A percentile compares a stretch with the other conserved stretches of the same genome.
These are phyloP conservation scores for Dioctria rufipes DNA, from an alignment of 2,888 invertebrate species.

Conservation along the genomic window DNA sequence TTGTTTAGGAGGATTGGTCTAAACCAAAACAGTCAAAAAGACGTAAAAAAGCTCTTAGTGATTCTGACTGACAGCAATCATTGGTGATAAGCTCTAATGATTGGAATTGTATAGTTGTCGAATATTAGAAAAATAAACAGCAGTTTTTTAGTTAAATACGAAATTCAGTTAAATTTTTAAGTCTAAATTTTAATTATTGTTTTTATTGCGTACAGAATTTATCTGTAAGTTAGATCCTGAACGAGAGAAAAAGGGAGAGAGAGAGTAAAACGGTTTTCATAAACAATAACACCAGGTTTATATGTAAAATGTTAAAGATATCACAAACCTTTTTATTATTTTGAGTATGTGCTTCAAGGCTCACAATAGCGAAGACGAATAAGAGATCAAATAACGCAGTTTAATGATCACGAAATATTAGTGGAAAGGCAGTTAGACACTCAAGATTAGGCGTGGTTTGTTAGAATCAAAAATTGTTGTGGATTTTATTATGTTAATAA, in stretches of 20 bases:
- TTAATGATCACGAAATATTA: conserved; percentile 3
- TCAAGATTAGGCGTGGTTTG: conserved; percentile 14
- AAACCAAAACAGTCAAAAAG: conserved; percentile 93
- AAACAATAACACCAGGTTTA: conserved; percentile 20
- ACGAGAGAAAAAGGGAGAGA: not conserved
- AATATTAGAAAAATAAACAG: conserved; percentile 63
- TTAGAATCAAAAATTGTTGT: conserved; percentile 32
- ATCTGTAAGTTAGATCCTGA: conserved; percentile 21
- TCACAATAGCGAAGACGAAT: conserved; percentile 10
- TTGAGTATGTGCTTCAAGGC: not conserved
- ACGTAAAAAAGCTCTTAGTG: conserved; percentile 91
- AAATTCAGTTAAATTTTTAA: conserved; percentile 43
- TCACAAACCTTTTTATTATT: conserved; percentile 4
- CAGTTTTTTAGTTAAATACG: conserved; percentile 42
- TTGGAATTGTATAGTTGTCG: conserved; percentile 63
- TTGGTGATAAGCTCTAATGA: conserved; percentile 59
- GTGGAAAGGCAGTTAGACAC: not conserved
- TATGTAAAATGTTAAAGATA: conserved; percentile 27
- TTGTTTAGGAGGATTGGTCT: conserved; percentile 84
- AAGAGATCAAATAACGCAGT: conserved; percentile 7
- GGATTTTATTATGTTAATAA: conserved; percentile 47
- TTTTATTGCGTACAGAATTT: conserved; percentile 48
- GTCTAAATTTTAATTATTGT: conserved; percentile 46
- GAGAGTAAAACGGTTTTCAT: conserved; percentile 33
- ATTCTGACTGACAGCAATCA: conserved; percentile 87